phyloP scores from a whole-genome alignment of 2,888 invertebrate genomes.

The Scaptodrosophila latifasciaeformis region DNA sequence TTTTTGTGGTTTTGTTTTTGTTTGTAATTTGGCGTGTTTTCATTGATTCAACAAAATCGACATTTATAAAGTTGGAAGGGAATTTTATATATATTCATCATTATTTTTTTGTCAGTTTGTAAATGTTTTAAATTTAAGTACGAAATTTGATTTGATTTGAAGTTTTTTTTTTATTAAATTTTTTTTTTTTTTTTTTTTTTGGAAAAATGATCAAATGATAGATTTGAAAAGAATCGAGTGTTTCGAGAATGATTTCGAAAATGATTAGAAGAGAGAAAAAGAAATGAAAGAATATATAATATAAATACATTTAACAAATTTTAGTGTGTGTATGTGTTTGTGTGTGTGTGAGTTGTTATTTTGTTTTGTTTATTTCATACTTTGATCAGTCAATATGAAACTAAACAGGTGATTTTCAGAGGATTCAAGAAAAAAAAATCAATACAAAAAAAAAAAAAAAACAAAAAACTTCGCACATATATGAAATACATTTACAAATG shows the following conservation, averaged over 20 bases:
- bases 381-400: neutral
- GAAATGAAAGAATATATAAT: slow-evolving; percentile 74
- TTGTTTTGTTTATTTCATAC: slow-evolving; percentile 18
- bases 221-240: slow-evolving; percentile 36
- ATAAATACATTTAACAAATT: slow-evolving; percentile 72
- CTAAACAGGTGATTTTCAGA: too few species aligned
- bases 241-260: slow-evolving; percentile 65
- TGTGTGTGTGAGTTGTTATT: slow-evolving; percentile 17
- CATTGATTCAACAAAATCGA: too few species aligned
- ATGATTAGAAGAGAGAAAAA: slow-evolving; percentile 73
- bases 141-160: slow-evolving; percentile 32
- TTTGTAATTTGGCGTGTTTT: slow-evolving; percentile 13
- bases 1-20: slow-evolving; percentile 30
- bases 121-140: slow-evolving; percentile 50
- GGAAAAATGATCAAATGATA: too few species aligned
- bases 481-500: slow-evolving; percentile 8
- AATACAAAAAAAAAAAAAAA: neutral
- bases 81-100: slow-evolving; percentile 2
- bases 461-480: slow-evolving; percentile 24
- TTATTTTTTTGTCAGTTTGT: slow-evolving; percentile 32
- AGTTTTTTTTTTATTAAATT: slow-evolving; percentile 9
- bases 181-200: slow-evolving; percentile 26
- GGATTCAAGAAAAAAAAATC: neutral
- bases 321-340: slow-evolving; percentile 57
- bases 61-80: slow-evolving; percentile 15